phyloP scores from a whole-genome alignment of 2,113 vertebrate species.

The Spizaetus ornatus region DNA sequence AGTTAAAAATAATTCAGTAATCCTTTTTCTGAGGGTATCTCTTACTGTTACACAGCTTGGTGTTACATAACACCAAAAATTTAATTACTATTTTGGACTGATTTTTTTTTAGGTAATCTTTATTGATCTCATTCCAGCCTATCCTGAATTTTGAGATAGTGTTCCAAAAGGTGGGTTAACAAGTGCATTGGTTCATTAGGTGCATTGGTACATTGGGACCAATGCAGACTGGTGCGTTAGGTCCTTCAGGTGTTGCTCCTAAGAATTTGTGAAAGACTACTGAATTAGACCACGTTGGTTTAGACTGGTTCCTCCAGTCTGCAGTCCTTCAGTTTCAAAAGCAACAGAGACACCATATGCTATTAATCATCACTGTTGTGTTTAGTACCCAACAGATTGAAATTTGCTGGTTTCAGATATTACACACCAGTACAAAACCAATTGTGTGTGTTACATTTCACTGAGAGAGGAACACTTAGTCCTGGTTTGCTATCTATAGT shows the following conservation, averaged over 20 bases:
- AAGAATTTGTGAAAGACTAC: not conserved
- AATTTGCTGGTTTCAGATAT: constrained; percentile 14
- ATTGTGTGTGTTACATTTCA: not conserved
- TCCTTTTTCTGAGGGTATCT: not conserved
- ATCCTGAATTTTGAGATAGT: not conserved
- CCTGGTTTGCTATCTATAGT: not conserved
- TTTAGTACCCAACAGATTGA: not conserved
- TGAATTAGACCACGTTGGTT: not conserved
- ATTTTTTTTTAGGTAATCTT: not conserved
- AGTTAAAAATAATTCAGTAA: not conserved
- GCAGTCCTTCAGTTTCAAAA: not conserved
- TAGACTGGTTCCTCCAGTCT: not conserved
- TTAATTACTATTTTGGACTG: not conserved
- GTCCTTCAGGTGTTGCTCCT: not conserved
- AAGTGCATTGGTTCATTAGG: not conserved
- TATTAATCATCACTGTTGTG: constrained; percentile 3
- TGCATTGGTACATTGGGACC: not conserved
- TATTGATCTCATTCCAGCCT: not conserved
- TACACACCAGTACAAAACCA: not conserved
- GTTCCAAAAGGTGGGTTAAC: not conserved
- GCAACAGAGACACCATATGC: not conserved
- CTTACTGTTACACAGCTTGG: not conserved
- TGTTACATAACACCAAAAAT: not conserved
- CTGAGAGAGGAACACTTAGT: not conserved
- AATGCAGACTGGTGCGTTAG: not conserved